Conservation (phyloP, 2,113 vertebrate species). For the Myanophis thanlyinensis region DNA sequence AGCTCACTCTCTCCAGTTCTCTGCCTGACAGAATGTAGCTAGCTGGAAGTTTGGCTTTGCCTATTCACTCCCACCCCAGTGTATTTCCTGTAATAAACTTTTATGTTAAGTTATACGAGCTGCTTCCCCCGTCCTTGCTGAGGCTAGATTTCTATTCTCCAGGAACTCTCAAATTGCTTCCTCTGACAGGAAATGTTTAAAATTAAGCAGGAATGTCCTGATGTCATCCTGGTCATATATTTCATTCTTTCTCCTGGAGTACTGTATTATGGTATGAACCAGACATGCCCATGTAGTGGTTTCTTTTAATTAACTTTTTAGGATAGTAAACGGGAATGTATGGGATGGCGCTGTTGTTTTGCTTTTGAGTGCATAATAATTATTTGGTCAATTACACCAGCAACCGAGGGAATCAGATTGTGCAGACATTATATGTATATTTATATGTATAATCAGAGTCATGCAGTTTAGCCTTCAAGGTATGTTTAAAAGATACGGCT, state of each 20-base stretch:
- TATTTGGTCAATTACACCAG: background rate
- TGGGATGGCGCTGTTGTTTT: background rate
- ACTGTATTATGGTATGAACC: background rate
- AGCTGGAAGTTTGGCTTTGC: background rate
- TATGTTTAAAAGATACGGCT: background rate
- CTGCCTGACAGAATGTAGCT: background rate
- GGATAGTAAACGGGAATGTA: background rate
- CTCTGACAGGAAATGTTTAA: background rate
- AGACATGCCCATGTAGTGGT: background rate
- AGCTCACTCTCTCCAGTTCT: background rate
- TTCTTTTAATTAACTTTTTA: background rate
- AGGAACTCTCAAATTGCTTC: background rate
- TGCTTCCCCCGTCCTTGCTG: background rate
- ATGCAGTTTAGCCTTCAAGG: background rate
- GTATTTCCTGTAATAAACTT: background rate
- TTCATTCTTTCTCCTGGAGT: background rate
- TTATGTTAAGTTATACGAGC: background rate
- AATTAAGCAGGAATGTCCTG: background rate
- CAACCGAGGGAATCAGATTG: background rate
- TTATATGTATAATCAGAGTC: background rate
- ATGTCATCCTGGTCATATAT: background rate
- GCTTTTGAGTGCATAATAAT: background rate
- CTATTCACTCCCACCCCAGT: background rate
- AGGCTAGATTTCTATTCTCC: background rate
- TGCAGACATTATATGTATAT: background rate